phyloP scores from a whole-genome alignment of 2,113 vertebrate species.

The Poecilia latipinna region DNA sequence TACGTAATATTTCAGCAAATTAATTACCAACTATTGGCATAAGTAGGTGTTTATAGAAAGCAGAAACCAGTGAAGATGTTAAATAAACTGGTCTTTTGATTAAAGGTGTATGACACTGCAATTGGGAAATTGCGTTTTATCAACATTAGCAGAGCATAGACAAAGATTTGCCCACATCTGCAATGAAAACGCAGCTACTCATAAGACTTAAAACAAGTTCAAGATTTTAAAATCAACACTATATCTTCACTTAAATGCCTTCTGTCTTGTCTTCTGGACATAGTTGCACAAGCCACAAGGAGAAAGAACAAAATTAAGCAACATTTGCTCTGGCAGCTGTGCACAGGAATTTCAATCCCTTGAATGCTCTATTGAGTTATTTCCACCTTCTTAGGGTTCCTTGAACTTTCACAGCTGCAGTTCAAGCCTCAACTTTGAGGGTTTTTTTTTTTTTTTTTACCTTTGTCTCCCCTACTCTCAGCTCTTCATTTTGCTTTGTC shows the following conservation, averaged over 20 bases:
- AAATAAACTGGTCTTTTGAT: too few relatives aligned
- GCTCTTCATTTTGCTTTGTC: slow-evolving; percentile 16
- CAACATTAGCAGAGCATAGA: too few relatives aligned
- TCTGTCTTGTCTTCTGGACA: not conserved
- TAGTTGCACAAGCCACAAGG: not conserved
- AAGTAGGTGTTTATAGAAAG: too few relatives aligned
- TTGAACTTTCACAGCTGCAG: slow-evolving; percentile 62
- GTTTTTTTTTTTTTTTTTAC: slow-evolving; percentile 21
- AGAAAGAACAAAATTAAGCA: slow-evolving; percentile 22
- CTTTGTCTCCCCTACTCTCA: slow-evolving; percentile 7
- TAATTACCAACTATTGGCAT: too few relatives aligned
- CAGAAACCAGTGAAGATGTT: too few relatives aligned
- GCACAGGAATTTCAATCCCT: slow-evolving; percentile 58
- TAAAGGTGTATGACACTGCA: too few relatives aligned
- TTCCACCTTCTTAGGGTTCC: slow-evolving; percentile 49
- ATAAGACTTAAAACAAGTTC: too few relatives aligned
- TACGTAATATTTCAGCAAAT: too few relatives aligned
- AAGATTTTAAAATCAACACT: not conserved
- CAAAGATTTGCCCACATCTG: too few relatives aligned
- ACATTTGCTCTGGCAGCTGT: slow-evolving; percentile 31
- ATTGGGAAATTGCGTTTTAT: too few relatives aligned
- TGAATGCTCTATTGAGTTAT: slow-evolving; percentile 46
- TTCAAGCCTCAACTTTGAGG: slow-evolving; percentile 41
- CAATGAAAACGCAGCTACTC: too few relatives aligned
- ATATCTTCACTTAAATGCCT: not conserved